These are phyloP conservation scores for Syndactyla subalaris DNA, from an alignment of 2,797 vertebrate species.

Conservation along the genomic window DNA sequence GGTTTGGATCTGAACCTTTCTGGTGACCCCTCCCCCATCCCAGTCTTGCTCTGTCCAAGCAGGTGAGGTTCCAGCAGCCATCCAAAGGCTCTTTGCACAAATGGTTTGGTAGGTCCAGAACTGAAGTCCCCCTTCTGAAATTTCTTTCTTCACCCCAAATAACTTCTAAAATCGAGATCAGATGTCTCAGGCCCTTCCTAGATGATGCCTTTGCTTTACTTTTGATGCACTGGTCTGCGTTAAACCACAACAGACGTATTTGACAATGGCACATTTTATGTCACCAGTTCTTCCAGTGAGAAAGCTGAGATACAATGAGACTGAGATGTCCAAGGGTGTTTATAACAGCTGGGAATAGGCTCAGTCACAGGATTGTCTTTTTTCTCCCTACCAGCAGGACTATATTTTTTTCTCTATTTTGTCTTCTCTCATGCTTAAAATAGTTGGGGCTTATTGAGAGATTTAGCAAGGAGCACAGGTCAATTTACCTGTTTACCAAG, in stretches of 20 bases:
- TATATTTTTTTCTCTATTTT: not conserved
- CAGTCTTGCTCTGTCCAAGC: fast-evolving
- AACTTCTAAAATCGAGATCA: not conserved
- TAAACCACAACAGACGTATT: not conserved
- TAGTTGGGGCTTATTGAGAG: not conserved
- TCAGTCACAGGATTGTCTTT: not conserved
- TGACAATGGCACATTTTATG: not conserved
- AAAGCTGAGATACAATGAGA: not conserved
- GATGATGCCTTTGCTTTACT: not conserved
- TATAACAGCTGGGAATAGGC: not conserved
- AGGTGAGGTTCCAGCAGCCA: not conserved
- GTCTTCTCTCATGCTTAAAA: not conserved
- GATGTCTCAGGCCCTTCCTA: not conserved
- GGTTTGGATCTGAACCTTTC: not conserved
- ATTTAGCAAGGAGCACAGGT: not conserved
- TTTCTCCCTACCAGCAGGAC: not conserved
- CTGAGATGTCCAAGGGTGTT: not conserved
- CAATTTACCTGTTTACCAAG: not conserved
- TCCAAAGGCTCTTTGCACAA: not conserved
- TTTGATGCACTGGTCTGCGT: not conserved
- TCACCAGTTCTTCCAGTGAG: not conserved
- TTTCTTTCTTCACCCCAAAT: not conserved
- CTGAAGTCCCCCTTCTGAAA: not conserved
- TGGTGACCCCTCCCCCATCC: not conserved
- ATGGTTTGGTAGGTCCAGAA: not conserved